phyloP scores from a whole-genome alignment of 2,113 vertebrate genomes.

The Murina feae region DNA sequence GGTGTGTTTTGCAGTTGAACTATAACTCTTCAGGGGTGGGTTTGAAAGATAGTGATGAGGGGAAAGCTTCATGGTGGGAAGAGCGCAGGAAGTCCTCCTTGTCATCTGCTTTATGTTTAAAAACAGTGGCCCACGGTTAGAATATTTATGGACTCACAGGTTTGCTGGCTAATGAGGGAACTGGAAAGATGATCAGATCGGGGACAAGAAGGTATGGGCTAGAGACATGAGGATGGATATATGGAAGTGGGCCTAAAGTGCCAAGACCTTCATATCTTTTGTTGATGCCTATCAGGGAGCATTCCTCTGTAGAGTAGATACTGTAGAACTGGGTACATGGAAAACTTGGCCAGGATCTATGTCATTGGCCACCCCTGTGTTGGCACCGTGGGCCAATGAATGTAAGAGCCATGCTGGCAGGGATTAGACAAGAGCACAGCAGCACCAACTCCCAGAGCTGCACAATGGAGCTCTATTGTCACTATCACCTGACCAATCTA shows the following conservation, averaged over 20 bases:
- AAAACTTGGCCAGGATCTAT: not conserved
- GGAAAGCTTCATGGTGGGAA: not conserved
- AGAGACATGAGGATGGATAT: not conserved
- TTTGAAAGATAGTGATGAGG: not conserved
- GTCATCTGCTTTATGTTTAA: not conserved
- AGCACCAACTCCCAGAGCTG: not conserved
- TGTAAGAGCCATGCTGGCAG: not conserved
- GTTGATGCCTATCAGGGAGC: not conserved
- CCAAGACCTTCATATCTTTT: not conserved
- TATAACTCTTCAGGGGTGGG: not conserved
- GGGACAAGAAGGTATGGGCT: not conserved
- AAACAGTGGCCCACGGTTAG: not conserved
- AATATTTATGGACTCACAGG: not conserved
- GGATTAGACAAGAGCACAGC: not conserved
- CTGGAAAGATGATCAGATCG: not conserved
- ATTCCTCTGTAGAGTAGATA: no score
- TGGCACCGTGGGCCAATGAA: not conserved
- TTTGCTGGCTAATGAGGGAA: not conserved
- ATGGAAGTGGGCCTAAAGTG: not conserved
- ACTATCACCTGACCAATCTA: not conserved
- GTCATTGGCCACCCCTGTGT: not conserved
- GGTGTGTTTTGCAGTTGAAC: not conserved
- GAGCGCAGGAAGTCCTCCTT: no score
- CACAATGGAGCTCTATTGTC: no score
- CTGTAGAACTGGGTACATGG: not conserved